These are phyloP conservation scores for Poecilia latipinna DNA, from an alignment of 2,113 vertebrate species.

Conservation along the genomic window DNA sequence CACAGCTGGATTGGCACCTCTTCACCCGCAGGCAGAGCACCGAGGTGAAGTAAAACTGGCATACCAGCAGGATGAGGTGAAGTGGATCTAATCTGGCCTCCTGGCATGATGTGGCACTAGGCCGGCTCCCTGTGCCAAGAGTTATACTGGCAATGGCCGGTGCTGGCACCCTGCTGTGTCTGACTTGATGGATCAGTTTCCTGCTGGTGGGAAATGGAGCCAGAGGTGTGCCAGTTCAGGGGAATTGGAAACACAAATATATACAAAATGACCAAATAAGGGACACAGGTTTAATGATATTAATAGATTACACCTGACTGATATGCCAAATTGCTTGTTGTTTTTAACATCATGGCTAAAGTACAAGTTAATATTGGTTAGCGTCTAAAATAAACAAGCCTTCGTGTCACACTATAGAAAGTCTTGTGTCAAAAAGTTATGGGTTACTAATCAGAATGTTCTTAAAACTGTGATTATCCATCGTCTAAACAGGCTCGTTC, in stretches of 20 bases:
- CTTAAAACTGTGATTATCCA: too few relatives aligned
- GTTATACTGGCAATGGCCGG: conserved; percentile 57
- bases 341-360: neutral
- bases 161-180: conserved; percentile 37
- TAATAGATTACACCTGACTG: neutral
- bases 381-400: too few relatives aligned
- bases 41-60: conserved; percentile 51
- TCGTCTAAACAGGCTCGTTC: too few relatives aligned
- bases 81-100: conserved; percentile 72
- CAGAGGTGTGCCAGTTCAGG: conserved; percentile 27
- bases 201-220: conserved; percentile 50
- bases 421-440: too few relatives aligned
- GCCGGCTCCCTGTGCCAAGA: conserved; percentile 48
- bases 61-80: conserved; percentile 52
- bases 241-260: conserved; percentile 13
- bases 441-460: too few relatives aligned
- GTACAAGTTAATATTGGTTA: too few relatives aligned
- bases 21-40: conserved; percentile 30
- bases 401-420: too few relatives aligned
- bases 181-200: conserved; percentile 56
- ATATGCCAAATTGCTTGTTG: neutral
- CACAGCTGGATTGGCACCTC: conserved; percentile 55
- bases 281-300: conserved; percentile 17
- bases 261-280: conserved; percentile 5
- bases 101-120: conserved; percentile 58